Evolutionary conservation across 2,113 vertebrate species (phyloP), one percentile per base, ranked within the genome.

Genomic region (Rhinichthys klamathensis): DNA sequence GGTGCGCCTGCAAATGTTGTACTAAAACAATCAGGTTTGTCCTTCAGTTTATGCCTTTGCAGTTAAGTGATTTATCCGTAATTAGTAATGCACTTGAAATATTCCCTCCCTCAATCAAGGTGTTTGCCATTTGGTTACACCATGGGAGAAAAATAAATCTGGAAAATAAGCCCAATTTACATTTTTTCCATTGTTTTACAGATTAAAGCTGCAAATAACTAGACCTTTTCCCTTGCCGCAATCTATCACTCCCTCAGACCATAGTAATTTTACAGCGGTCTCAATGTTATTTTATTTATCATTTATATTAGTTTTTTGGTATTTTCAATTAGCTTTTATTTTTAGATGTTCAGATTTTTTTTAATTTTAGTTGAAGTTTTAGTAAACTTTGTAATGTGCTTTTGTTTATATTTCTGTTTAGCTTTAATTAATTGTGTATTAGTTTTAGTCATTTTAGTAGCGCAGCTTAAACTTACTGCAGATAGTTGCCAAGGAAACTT

Each of bases 51-150:
- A 41, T 38, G 56, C 35, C 32, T 80, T 44, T 61, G 56, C 77
- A 81, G 61, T 21, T 49, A 49, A 65, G 58, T 65, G 58, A 80
- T 46, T 65, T 1, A 65, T 35, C 58, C 4, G 16, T 61, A 80
- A 18, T 80, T 80, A 65, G 4, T 12, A 46, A 65, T 80, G 41
- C n/a, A 80, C 60, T 80, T 65, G 10, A 27, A 80, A 80, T 65
- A 49, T 21, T 80, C 41, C 38, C 38, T 63, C 25, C 35, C 58
- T 13, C 63, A 63, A 80, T 80, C 78, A 80, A 80, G 41, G 61
- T 81, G 79, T 81, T 67, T 67, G 60, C 38, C 61, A 49, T 51
- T 81, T 67, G 67, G 35, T 6, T 80, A 25, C 56, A 80, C 77
- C 32, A 41, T 23, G 56, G 78, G 78, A 76, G 74, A 76, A 54